Evolutionary conservation across 2,888 invertebrate species (phyloP).

Genomic region (Drosophila rubida): DNA sequence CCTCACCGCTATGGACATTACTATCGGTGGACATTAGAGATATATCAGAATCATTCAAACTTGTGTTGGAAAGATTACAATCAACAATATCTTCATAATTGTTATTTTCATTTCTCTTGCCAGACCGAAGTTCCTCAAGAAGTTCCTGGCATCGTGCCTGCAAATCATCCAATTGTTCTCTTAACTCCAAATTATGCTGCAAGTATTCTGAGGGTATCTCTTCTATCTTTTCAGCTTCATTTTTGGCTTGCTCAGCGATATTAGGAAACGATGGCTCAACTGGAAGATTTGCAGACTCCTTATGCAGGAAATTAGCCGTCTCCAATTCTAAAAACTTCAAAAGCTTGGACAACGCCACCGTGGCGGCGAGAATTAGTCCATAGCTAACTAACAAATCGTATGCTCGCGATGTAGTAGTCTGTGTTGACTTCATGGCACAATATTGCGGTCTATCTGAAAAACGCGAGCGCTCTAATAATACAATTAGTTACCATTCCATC

Average conservation of each 20-base stretch:
- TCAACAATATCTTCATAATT: background rate
- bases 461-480: constrained; percentile 37
- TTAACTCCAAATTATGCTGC: constrained; percentile 32
- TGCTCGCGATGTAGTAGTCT: background rate
- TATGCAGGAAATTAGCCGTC: background rate
- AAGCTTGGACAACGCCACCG: constrained; percentile 34
- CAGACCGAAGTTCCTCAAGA: constrained; percentile 44
- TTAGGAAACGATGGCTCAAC: background rate
- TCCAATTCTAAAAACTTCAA: constrained; percentile 32
- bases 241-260: background rate
- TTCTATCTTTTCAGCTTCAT: background rate
- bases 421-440: constrained; percentile 5
- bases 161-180: constrained; percentile 42
- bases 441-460: background rate
- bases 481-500: background rate
- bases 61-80: constrained; percentile 13
- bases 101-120: constrained; percentile 2
- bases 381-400: constrained; percentile 35
- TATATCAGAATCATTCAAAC: constrained; percentile 5
- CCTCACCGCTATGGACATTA: background rate
- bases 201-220: background rate
- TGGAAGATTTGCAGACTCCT: background rate
- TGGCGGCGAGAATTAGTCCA: constrained; percentile 39
- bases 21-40: constrained; percentile 3
- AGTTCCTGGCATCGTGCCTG: constrained; percentile 43